Conservation (phyloP, 2,888 invertebrate genomes). For the Rhabditoides inermis region DNA sequence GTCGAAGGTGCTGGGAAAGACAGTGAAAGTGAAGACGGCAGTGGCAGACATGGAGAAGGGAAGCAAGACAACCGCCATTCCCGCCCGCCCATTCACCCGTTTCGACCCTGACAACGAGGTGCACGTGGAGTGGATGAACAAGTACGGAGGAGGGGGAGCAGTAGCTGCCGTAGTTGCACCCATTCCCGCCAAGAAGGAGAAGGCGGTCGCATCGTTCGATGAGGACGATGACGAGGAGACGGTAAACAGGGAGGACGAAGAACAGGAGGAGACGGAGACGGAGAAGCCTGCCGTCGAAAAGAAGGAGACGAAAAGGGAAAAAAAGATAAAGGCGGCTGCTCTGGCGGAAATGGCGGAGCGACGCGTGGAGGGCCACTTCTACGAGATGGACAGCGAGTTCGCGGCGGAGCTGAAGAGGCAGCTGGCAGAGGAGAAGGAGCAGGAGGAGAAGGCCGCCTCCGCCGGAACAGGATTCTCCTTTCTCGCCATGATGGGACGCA, state of each 20-base stretch:
- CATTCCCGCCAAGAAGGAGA: neutral
- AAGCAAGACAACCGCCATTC: neutral
- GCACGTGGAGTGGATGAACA: conserved; percentile 37
- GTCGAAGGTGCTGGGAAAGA: conserved; percentile 32
- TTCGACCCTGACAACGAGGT: conserved; percentile 41
- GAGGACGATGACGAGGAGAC: conserved; percentile 4
- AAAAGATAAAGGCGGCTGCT: conserved; percentile 5
- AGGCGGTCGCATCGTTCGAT: neutral
- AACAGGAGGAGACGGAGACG: conserved; percentile 2
- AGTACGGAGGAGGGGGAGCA: conserved; percentile 5
- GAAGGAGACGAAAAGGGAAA: conserved; percentile 2
- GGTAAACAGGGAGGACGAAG: conserved; percentile 7
- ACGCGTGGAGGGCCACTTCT: too few species aligned
- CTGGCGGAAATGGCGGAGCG: conserved; percentile 5
- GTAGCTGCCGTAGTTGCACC: neutral
- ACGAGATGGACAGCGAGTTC: conserved; percentile 28
- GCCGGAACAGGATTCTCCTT: conserved; percentile 21
- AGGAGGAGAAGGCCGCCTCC: too few species aligned
- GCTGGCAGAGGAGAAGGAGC: too few species aligned
- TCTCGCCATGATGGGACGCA: conserved; percentile 20
- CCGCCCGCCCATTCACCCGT: conserved; percentile 22
- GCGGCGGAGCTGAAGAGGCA: conserved; percentile 28
- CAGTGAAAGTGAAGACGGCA: conserved; percentile 12
- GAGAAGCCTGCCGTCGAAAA: neutral
- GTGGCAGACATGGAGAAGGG: conserved; percentile 18